phyloP scores from a whole-genome alignment of 2,888 invertebrate genomes.

The Thymelicus lineola region DNA sequence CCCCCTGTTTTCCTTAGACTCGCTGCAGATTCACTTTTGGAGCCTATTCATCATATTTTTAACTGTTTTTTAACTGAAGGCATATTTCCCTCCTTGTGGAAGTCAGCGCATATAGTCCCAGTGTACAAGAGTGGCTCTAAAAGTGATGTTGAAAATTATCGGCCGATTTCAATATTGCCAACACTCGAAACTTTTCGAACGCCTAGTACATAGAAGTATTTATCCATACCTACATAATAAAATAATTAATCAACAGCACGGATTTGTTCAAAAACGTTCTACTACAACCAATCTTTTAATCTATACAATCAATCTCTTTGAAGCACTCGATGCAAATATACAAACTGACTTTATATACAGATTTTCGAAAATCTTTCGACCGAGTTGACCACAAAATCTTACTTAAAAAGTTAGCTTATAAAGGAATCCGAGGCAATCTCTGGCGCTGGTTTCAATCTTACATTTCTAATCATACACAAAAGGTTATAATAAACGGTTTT shows the following conservation, averaged over 20 bases:
- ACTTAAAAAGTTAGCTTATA: background rate
- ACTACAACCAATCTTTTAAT: conserved; percentile 29
- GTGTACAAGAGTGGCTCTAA: too few relatives aligned
- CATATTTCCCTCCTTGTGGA: conserved; percentile 40
- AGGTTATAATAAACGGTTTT: too few relatives aligned
- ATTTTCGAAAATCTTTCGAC: background rate
- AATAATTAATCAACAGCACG: too few relatives aligned
- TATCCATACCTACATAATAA: too few relatives aligned
- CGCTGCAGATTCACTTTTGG: conserved; percentile 5
- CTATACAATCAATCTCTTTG: background rate
- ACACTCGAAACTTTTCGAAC: too few relatives aligned
- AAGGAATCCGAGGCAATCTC: background rate
- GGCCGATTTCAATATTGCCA: too few relatives aligned
- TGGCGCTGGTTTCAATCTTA: conserved; percentile 40
- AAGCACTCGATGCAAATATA: conserved; percentile 3
- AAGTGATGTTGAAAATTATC: too few relatives aligned
- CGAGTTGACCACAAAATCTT: background rate
- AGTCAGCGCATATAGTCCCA: too few relatives aligned
- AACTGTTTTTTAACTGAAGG: conserved; percentile 33
- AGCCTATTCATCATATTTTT: conserved; percentile 17
- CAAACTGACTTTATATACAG: background rate
- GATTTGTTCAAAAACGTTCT: conserved; percentile 16
- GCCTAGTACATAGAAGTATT: too few relatives aligned
- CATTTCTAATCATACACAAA: conserved; percentile 37
- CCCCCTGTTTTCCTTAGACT: too few relatives aligned